Evolutionary conservation across 1,140 invertebrate species (phyloP).

Genomic region (Apis laboriosa): DNA sequence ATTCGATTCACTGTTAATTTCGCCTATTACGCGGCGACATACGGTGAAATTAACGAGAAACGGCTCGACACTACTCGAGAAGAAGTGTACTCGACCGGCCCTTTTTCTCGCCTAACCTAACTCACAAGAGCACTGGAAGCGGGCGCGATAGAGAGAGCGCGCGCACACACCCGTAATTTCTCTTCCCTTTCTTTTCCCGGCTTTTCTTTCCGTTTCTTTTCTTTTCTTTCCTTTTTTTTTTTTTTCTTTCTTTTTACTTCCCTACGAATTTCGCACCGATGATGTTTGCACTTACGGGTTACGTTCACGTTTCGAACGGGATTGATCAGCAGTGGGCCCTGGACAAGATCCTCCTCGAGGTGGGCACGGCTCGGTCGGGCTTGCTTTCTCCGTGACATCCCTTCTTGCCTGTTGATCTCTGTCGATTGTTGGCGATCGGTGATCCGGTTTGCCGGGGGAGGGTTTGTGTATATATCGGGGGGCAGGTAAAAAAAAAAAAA

Average conservation of each 20-base stretch:
- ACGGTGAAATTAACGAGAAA: no score
- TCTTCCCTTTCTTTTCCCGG: no score
- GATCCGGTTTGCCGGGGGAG: background rate
- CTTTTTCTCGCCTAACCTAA: slow-evolving; percentile 6
- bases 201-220: no score
- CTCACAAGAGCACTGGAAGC: background rate
- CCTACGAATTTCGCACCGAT: slow-evolving; percentile 6
- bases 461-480: no score
- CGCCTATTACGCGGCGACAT: background rate
- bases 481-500: background rate
- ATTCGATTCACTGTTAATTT: background rate
- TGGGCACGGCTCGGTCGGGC: slow-evolving; percentile 80
- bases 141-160: accelerated
- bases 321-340: slow-evolving; percentile 73
- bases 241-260: no score
- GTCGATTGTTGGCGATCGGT: slow-evolving; percentile 7
- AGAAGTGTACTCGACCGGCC: background rate
- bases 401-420: slow-evolving; percentile 58
- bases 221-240: no score
- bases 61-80: background rate
- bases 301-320: slow-evolving; percentile 69
- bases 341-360: slow-evolving; percentile 80
- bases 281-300: slow-evolving; percentile 73
- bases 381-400: slow-evolving; percentile 81
- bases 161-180: background rate